These are phyloP conservation scores for Branchellion lobata DNA, from an alignment of 2,888 invertebrate genomes.

Conservation along the genomic window DNA sequence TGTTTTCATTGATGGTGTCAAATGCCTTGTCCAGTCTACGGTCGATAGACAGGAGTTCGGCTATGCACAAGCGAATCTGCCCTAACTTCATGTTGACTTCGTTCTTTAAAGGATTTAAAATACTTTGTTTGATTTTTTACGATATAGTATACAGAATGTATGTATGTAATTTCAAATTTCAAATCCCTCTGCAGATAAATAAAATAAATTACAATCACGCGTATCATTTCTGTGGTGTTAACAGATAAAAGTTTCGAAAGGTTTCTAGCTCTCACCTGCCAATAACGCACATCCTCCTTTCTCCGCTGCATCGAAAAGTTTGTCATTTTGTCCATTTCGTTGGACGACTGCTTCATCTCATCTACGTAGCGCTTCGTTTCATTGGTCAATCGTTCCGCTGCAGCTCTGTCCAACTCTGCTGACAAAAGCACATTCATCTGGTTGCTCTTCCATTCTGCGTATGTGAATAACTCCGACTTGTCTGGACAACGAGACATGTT, in stretches of 20 bases:
- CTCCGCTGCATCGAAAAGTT: slow-evolving; percentile 11
- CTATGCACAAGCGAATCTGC: slow-evolving; percentile 25
- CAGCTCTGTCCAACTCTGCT: slow-evolving; percentile 36
- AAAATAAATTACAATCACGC: too few species aligned
- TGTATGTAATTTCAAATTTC: not conserved
- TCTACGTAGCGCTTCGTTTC: slow-evolving; percentile 38
- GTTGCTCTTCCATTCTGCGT: slow-evolving; percentile 40
- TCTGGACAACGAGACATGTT: slow-evolving; percentile 27
- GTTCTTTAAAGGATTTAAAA: not conserved
- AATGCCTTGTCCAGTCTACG: slow-evolving; percentile 40
- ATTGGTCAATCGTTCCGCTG: slow-evolving; percentile 31
- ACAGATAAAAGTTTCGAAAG: too few species aligned
- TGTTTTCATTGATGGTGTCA: slow-evolving; percentile 34
- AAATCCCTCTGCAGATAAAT: too few species aligned
- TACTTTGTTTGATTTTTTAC: too few species aligned
- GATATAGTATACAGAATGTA: not conserved
- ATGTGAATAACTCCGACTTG: slow-evolving; percentile 21
- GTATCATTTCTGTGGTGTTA: too few species aligned
- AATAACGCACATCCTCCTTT: slow-evolving; percentile 34
- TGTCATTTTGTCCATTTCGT: slow-evolving; percentile 31
- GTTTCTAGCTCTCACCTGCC: slow-evolving; percentile 26
- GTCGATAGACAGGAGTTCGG: slow-evolving; percentile 36
- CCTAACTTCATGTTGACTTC: slow-evolving; percentile 35
- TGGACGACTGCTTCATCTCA: slow-evolving; percentile 23
- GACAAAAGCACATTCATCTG: slow-evolving; percentile 38